Conservation (phyloP, 1,140 invertebrate species). For the Pygmarrhopalites habei region DNA sequence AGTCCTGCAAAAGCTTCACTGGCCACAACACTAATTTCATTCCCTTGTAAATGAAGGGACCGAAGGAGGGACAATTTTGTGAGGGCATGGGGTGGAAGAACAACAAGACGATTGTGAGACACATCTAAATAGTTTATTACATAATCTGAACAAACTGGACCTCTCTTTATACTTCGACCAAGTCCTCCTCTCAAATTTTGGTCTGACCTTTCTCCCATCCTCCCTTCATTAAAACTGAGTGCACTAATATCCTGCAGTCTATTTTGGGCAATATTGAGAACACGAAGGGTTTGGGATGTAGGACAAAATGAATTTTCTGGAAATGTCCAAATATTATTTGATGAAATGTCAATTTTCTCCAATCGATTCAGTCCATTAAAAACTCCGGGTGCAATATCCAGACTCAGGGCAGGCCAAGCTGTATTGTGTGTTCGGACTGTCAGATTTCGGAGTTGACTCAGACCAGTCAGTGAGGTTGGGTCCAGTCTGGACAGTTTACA, state of each 20-base stretch:
- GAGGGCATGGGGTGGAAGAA: conserved; percentile 69
- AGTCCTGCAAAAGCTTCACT: conserved; percentile 70
- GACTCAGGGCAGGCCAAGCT: conserved; percentile 75
- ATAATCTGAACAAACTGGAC: conserved; percentile 50
- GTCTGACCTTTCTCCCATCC: too few relatives aligned
- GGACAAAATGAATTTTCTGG: conserved; percentile 78
- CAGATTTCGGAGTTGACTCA: conserved; percentile 68
- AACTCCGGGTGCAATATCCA: conserved; percentile 67
- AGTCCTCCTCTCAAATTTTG: too few relatives aligned
- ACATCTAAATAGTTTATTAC: conserved; percentile 73
- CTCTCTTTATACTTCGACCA: conserved; percentile 42
- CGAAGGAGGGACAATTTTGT: conserved; percentile 66
- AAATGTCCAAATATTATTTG: conserved; percentile 78
- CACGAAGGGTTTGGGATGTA: conserved; percentile 56
- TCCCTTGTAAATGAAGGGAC: conserved; percentile 68
- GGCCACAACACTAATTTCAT: conserved; percentile 74
- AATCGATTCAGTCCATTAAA: conserved; percentile 64
- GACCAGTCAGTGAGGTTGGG: conserved; percentile 67
- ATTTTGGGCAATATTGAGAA: conserved; percentile 58
- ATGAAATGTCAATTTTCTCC: conserved; percentile 71
- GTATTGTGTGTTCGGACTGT: conserved; percentile 80
- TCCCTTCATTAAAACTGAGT: conserved; percentile 58
- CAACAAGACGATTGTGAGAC: conserved; percentile 73
- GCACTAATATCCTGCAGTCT: conserved; percentile 60
- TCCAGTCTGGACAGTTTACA: conserved; percentile 82